These are phyloP conservation scores for Tetrax tetrax DNA, from an alignment of 2,113 vertebrate species.

Conservation along the genomic window DNA sequence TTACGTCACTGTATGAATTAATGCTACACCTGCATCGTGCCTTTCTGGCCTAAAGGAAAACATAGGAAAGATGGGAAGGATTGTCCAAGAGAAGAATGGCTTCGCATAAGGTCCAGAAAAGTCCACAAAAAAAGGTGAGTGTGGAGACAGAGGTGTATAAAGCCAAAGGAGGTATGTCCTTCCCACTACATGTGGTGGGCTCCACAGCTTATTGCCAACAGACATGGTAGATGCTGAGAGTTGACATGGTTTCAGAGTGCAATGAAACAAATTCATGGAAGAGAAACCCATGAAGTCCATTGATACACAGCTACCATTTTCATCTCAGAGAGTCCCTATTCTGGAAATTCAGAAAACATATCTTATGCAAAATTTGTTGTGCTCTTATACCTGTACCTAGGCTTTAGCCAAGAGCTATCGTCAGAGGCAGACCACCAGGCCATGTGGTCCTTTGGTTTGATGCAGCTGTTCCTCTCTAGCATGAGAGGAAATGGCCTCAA, in stretches of 20 bases:
- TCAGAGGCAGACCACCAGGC: fast-evolving
- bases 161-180: background rate
- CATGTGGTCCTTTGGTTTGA: background rate
- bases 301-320: background rate
- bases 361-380: background rate
- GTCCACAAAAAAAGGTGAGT: background rate
- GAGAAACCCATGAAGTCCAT: background rate
- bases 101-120: background rate
- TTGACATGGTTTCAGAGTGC: background rate
- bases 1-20: background rate
- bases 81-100: background rate
- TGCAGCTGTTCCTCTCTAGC: background rate
- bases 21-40: fast-evolving
- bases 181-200: fast-evolving
- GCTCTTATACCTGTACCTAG: background rate
- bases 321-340: background rate
- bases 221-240: background rate
- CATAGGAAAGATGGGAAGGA: fast-evolving
- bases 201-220: background rate
- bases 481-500: too few relatives aligned
- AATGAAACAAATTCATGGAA: background rate
- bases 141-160: background rate
- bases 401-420: fast-evolving
- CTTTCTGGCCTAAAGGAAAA: background rate
- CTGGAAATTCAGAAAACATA: background rate